Conservation (phyloP, 2,888 invertebrate species). For the Erynnis tages region DNA sequence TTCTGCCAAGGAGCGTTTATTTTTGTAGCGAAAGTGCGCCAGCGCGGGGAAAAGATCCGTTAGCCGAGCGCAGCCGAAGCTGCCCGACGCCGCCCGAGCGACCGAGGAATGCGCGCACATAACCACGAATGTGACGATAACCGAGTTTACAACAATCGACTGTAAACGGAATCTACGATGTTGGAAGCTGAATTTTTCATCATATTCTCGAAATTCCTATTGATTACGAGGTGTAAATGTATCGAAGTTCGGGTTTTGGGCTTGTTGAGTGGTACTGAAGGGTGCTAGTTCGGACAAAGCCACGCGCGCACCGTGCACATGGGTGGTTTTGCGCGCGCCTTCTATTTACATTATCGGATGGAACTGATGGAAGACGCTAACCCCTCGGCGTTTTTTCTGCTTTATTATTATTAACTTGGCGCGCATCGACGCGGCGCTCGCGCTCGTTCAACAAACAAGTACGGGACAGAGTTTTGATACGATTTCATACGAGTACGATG, state of each 20-base stretch:
- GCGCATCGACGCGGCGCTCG: slow-evolving; percentile 40
- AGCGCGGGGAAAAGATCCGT: slow-evolving; percentile 70
- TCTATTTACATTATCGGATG: slow-evolving; percentile 64
- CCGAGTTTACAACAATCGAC: slow-evolving; percentile 2
- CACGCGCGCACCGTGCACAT: slow-evolving; percentile 41
- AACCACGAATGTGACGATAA: slow-evolving; percentile 45
- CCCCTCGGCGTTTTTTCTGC: slow-evolving; percentile 77
- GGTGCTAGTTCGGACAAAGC: slow-evolving; percentile 13
- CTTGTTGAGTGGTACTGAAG: slow-evolving; percentile 27
- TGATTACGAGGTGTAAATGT: background rate
- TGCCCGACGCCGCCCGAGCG: slow-evolving; percentile 59
- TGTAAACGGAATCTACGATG: background rate
- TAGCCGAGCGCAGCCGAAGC: slow-evolving; percentile 66
- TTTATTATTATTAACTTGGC: slow-evolving; percentile 77
- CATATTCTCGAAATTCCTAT: background rate
- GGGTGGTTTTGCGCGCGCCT: slow-evolving; percentile 44
- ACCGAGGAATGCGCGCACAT: slow-evolving; percentile 45
- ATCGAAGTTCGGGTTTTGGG: background rate
- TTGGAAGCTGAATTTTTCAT: background rate
- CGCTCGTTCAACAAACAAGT: slow-evolving; percentile 30
- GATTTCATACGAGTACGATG: background rate
- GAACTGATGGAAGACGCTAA: slow-evolving; percentile 65
- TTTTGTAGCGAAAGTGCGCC: slow-evolving; percentile 76
- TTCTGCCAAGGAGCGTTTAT: slow-evolving; percentile 79
- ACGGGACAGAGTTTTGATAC: slow-evolving; percentile 18